Base-by-base conservation (phyloP, 2,113 vertebrate genomes). In the Halichoeres trimaculatus region DNA sequence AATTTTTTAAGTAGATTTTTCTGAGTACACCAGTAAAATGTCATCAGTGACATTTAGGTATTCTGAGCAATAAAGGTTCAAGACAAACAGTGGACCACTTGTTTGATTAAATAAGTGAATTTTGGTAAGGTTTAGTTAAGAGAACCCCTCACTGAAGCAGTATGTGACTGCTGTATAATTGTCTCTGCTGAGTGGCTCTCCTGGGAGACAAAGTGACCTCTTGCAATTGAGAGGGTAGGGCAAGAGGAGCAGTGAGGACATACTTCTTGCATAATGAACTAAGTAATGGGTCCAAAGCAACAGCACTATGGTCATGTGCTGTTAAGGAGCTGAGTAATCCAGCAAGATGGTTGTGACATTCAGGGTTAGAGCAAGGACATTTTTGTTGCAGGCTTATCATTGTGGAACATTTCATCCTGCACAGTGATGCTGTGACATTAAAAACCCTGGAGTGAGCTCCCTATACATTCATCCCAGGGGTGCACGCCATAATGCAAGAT, bases 181-280 rank as follows among this genome's bases (percentile, higher is more conserved):
- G 73, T 80, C 62, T 57, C 11, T 20, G 55, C 14, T 62, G 62
- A 80, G 83, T 58, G 38, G 70, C 53, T 36, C 73, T 67, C 74
- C 12, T 34, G 83, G 76, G 76, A 67, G 48, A 35, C 58, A 35
- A 72, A 78, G 81, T 76, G 71, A 66, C 75, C 74, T 74, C 67
- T 85, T 56, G 41, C 74, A 81, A 69, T 26, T 55, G 70, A 76
- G 51, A 75, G 26, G 52, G 38, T 16, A 35, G 16, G 10, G 16
- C 41, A 41, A 13, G 30, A 74, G 60, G 14, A 36, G 40, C 36
- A 24, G 19, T 40, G 34, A 72, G 52, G 45, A 70, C 14, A 68
- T 85, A 17, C 78, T 65, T 85, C 40, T 63, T 67, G 55, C 56
- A 62, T 76, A 80, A 86, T 80, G 48, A 81, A 59, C 66, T 62